A percentile compares a stretch with the other conserved stretches of the same genome.
These are phyloP conservation scores for Temnothorax longispinosus DNA, from an alignment of 1,140 invertebrate species.

Conservation along the genomic window DNA sequence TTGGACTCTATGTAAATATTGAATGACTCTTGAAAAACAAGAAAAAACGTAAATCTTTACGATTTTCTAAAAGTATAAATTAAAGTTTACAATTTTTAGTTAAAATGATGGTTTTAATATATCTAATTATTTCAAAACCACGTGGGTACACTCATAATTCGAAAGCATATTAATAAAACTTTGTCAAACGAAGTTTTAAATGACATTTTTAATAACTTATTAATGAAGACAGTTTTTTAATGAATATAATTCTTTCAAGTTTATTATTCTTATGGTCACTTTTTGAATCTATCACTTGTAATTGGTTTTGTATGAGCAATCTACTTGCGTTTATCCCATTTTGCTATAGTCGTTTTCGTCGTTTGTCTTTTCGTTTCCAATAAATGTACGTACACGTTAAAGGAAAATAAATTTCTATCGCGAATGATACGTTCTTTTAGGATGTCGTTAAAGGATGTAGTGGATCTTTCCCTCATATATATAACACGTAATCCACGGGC, in stretches of 20 bases:
- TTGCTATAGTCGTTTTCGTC: not conserved
- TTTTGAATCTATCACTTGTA: not conserved
- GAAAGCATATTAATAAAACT: not conserved
- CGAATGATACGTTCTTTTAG: constrained; percentile 14
- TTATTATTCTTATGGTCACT: not conserved
- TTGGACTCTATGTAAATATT: not conserved
- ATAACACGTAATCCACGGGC: not conserved
- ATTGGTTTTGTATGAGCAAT: not conserved
- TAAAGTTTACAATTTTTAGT: not conserved
- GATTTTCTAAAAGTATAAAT: not conserved
- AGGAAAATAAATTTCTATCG: constrained; percentile 56
- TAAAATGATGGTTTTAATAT: not conserved
- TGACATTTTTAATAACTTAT: not conserved
- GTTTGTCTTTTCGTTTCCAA: constrained; percentile 4
- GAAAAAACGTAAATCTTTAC: not conserved
- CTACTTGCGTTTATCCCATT: not conserved
- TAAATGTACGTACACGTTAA: not conserved
- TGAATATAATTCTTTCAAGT: not conserved
- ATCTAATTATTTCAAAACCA: not conserved
- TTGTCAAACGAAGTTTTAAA: not conserved
- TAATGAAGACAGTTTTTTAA: not conserved
- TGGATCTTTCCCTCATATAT: constrained; percentile 28
- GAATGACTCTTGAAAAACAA: not conserved
- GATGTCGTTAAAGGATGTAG: constrained; percentile 34
- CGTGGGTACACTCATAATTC: not conserved